Evolutionary conservation across 2,797 vertebrate genomes (phyloP), one percentile per base, ranked within the genome.

Genomic region (Gallirallus australis): DNA sequence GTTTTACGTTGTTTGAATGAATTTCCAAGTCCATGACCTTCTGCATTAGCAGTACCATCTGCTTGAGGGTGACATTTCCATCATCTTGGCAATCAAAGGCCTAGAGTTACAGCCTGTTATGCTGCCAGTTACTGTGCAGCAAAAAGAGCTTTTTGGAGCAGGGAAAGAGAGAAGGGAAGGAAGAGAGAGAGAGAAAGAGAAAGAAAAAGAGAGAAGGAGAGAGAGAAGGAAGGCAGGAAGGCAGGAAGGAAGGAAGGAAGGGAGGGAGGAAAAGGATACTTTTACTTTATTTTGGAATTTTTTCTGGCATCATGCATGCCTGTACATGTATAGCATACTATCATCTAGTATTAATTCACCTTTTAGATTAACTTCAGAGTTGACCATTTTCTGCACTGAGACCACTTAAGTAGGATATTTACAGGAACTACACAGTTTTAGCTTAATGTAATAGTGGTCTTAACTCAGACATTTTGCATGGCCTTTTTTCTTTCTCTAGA

Each of bases 41-140:
- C 93, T 93, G 64, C 70, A 93, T 91, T 64, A 93, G 54, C 64
- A 86, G 37, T 50, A 86, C 83, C 94, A 95, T 95, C 96, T 95
- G 89, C 92, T 61, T 86, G 57, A 88, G 60, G 75, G 37, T 93
- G 93, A 94, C 94, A 95, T 95, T 96, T 97, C 90, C 93, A 79
- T 94, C 59, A 60, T 93, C 57, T 87, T 94, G 94, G 94, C 94
- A 96, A 47, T 45, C 28, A 42, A 81, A 86, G 53, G 66, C 70
- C 25, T 87, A 52, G 77, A 87, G 57, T 72, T 79, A 65, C 33
- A 80, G 61, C 52, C 81, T 65, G 77, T 94, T 77, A 70, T 42
- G 30, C 27, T 77, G 52, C 33, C n/a, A 87, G 28, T 69, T 65
- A 42, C 68, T 61, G 1, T 69, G 61, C 60, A 87, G 82, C 45